Percentiles rank a stretch among this genome's conserved stretches.
These are phyloP conservation scores for Tachysurus vachellii DNA, from an alignment of 2,113 vertebrate genomes.

Conservation along the genomic window DNA sequence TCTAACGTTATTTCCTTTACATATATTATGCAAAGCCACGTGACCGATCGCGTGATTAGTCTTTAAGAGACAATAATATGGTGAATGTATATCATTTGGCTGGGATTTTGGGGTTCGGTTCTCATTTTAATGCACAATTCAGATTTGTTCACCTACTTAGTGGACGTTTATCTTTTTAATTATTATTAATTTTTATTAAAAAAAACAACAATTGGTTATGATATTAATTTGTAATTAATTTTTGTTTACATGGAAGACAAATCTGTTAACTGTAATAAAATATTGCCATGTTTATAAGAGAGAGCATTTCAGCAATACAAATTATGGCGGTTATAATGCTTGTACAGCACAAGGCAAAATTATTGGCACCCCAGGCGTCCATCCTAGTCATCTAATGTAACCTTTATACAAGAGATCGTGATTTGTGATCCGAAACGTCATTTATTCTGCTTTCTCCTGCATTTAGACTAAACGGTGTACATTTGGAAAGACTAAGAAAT, in stretches of 20 bases:
- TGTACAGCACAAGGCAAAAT: background rate
- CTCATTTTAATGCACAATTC: background rate
- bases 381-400: background rate
- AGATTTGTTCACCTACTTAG: background rate
- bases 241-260: background rate
- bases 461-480: background rate
- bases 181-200: background rate
- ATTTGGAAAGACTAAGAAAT: background rate
- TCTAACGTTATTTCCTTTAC: background rate
- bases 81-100: no score
- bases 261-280: background rate
- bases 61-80: background rate
- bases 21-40: background rate
- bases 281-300: background rate
- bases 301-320: background rate
- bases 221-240: background rate
- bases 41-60: background rate
- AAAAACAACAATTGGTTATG: background rate
- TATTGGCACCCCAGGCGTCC: background rate
- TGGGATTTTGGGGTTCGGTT: background rate
- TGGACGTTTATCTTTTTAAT: background rate
- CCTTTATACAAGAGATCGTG: background rate
- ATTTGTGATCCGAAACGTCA: background rate
- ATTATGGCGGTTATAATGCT: background rate
- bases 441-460: background rate